Conservation (phyloP, 2,113 vertebrate genomes). For the Myotis davidii region DNA sequence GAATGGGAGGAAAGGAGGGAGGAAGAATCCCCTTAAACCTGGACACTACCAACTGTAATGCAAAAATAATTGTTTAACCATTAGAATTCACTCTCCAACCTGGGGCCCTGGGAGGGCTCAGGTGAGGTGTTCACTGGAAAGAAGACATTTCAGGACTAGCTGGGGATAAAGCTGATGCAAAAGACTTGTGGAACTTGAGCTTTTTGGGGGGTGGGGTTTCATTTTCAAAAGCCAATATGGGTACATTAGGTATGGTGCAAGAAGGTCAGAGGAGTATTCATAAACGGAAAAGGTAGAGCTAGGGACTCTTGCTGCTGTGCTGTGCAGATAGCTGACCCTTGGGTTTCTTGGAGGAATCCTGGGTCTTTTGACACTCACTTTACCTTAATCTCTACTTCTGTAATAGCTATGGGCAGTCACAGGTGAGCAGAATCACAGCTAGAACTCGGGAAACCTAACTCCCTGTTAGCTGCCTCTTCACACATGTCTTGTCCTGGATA, state of each 20-base stretch:
- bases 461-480: neutral
- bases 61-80: neutral
- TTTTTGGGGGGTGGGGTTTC: neutral
- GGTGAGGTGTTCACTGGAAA: neutral
- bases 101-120: neutral
- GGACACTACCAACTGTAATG: neutral
- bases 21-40: neutral
- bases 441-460: neutral
- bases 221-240: neutral
- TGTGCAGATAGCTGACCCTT: neutral
- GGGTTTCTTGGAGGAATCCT: slow-evolving; percentile 12
- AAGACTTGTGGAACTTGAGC: neutral
- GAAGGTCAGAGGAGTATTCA: neutral
- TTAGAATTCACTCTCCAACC: neutral
- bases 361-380: neutral
- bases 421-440: neutral
- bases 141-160: neutral
- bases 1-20: neutral
- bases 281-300: neutral
- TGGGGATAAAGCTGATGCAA: neutral
- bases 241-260: neutral
- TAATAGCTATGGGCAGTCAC: neutral
- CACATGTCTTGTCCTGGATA: neutral
- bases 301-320: neutral
- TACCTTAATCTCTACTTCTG: slow-evolving; percentile 10